Conservation (phyloP, 1,140 invertebrate genomes). For the Papilio helenus region DNA sequence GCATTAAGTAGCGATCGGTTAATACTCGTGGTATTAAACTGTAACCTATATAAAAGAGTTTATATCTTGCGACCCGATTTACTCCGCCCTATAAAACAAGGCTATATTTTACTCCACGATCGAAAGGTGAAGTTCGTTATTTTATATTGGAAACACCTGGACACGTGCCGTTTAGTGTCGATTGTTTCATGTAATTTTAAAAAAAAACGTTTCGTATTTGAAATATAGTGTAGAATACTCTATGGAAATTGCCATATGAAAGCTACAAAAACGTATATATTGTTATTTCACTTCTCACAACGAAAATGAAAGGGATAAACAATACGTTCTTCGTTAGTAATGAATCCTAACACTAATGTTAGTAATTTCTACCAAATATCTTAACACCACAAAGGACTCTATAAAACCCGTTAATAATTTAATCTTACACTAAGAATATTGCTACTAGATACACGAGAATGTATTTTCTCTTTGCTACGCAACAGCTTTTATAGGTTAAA, state of each 20-base stretch:
- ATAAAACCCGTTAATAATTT: neutral
- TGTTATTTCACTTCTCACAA: too few relatives aligned
- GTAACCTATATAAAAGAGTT: constrained; percentile 26
- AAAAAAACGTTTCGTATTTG: too few relatives aligned
- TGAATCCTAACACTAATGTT: too few relatives aligned
- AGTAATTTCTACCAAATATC: too few relatives aligned
- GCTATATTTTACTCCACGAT: constrained; percentile 2
- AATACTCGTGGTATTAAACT: constrained; percentile 42
- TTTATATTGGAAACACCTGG: constrained; percentile 26
- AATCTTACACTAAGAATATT: neutral
- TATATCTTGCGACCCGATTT: constrained; percentile 34
- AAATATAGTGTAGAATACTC: too few relatives aligned
- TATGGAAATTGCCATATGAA: too few relatives aligned
- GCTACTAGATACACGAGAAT: neutral
- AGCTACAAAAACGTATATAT: too few relatives aligned
- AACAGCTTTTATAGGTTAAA: constrained; percentile 3
- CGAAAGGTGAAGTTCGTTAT: constrained; percentile 20
- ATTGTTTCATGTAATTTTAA: neutral
- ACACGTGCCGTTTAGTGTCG: neutral
- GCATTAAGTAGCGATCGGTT: constrained; percentile 41
- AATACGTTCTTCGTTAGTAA: too few relatives aligned
- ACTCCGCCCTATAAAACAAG: constrained; percentile 23
- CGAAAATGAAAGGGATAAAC: too few relatives aligned
- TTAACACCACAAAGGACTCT: too few relatives aligned
- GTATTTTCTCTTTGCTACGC: neutral